phyloP scores from a whole-genome alignment of 2,797 vertebrate genomes.

The Catostomus latipinnis region DNA sequence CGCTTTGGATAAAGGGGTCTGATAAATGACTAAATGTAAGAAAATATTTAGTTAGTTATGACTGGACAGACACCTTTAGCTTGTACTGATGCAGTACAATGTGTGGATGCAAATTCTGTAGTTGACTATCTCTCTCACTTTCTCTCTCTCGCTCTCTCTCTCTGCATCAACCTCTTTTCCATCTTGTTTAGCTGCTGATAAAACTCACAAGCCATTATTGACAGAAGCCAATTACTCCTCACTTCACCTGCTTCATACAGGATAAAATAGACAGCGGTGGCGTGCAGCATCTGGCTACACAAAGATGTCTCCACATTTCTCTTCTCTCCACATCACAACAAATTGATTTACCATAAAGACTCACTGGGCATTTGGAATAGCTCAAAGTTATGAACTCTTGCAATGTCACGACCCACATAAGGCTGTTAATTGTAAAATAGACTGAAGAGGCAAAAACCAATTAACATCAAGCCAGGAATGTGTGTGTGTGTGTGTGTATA shows the following conservation, averaged over 20 bases:
- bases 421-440: background rate
- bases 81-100: no score
- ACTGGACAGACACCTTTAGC: no score
- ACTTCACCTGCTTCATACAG: conserved; percentile 53
- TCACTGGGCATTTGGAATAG: conserved; percentile 1
- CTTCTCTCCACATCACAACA: conserved; percentile 49
- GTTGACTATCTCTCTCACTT: conserved; percentile 55
- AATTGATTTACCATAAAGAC: conserved; percentile 29
- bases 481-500: background rate
- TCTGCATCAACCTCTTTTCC: conserved; percentile 66
- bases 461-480: background rate
- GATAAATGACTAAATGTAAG: no score
- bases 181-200: conserved; percentile 74
- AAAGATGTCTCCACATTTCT: conserved; percentile 49
- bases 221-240: conserved; percentile 69
- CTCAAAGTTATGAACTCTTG: conserved; percentile 10
- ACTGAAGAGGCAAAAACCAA: conserved; percentile 23
- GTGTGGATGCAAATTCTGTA: no score
- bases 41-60: no score
- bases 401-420: conserved; percentile 11
- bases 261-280: conserved; percentile 53
- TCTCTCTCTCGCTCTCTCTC: conserved; percentile 46
- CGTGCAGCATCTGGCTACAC: conserved; percentile 27
- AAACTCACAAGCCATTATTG: conserved; percentile 70
- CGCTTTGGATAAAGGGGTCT: no score